Conservation (phyloP, 2,888 invertebrate species). For the Gari tellinella region DNA sequence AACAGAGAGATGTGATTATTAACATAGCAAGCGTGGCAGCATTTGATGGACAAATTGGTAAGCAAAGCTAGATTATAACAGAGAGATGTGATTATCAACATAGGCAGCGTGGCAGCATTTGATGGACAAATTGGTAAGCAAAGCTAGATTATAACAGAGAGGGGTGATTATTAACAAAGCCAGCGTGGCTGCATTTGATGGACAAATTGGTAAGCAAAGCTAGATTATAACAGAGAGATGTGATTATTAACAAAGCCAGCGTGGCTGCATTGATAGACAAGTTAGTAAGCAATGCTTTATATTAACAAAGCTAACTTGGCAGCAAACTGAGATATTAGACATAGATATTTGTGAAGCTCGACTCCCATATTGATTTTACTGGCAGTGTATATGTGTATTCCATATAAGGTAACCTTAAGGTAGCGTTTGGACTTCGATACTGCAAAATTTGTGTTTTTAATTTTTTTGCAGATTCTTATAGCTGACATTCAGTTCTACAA, state of each 20-base stretch:
- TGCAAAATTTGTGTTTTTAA: too few species aligned
- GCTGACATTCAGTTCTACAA: too few species aligned
- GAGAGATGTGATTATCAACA: conserved; percentile 97
- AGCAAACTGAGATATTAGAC: conserved; percentile 1
- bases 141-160: conserved; percentile 89
- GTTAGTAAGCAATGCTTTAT: conserved; percentile 86
- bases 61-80: conserved; percentile 92
- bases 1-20: too few species aligned
- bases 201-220: conserved; percentile 91
- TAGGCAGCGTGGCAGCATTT: conserved; percentile 97
- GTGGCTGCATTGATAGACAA: conserved; percentile 98
- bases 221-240: conserved; percentile 95
- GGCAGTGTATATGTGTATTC: too few species aligned
- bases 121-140: conserved; percentile 94
- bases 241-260: conserved; percentile 97
- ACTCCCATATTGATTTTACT: too few species aligned
- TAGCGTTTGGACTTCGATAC: too few species aligned
- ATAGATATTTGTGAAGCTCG: too few species aligned
- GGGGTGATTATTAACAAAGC: conserved; percentile 98
- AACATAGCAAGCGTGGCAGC: background rate
- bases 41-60: conserved; percentile 91
- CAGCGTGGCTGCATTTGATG: conserved; percentile 95
- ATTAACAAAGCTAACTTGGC: background rate
- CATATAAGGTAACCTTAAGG: too few species aligned
- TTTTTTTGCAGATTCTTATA: too few species aligned